Base-by-base conservation (phyloP, 2,888 invertebrate species). In the Malacosoma neustria region DNA sequence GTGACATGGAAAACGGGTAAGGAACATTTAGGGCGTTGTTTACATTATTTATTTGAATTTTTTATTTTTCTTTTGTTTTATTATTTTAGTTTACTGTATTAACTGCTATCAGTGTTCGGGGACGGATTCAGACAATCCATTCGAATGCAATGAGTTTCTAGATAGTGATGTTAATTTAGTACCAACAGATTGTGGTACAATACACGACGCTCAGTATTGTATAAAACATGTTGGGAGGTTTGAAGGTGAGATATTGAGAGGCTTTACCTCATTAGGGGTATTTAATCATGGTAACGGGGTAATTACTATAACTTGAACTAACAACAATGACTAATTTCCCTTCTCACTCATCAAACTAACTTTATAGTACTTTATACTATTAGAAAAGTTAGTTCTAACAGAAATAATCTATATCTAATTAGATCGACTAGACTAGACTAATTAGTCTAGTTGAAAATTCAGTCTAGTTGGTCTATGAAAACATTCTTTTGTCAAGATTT, bases 221-320 rank as follows among this genome's bases (percentile, higher is more conserved):
- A 90, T 98, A 53, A 98, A 98, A 87, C 94, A 95, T 61, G 93
- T 95, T 42, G 98, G 98, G 47, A 89, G 97, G 64, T 95, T 89
- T 59, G 95, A 95, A 92, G 96, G 94, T 94, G 87, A 87, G 76
- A 56, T 40, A 37, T 37, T 32, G 3, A 22, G 22, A 5, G 22
- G 22, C 7, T 22, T 7, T 22, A 22, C 22, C 22, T 22, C 5
- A 7, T 2, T 22, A n/a, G n/a, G n/a, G n/a, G n/a, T n/a, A n/a
- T n/a, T n/a, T n/a, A n/a, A n/a, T n/a, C n/a, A n/a, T n/a, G n/a
- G n/a, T n/a, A n/a, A n/a, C n/a, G n/a, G n/a, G n/a, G n/a, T n/a
- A n/a, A n/a, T n/a, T n/a, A n/a, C n/a, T n/a, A n/a, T n/a, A n/a
- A n/a, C n/a, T n/a, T n/a, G n/a, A n/a, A n/a, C n/a, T n/a, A n/a